A percentile compares a stretch with the other conserved stretches of the same genome.
phyloP scores from a whole-genome alignment of 2,113 vertebrate species.

The Capra hircus region DNA sequence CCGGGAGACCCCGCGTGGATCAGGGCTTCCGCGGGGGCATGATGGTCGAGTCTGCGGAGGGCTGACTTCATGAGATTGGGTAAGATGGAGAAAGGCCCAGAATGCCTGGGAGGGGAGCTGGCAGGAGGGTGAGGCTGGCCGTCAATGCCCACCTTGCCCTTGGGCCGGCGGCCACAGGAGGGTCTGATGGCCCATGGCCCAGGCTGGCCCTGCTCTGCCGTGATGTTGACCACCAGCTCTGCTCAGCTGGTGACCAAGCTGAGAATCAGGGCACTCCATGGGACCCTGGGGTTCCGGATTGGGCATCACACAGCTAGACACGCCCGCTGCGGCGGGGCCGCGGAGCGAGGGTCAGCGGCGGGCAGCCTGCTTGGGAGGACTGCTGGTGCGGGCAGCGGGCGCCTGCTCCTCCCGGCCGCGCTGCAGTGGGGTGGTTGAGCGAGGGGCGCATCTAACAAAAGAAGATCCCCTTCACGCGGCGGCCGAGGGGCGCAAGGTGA shows the following conservation, averaged over 20 bases:
- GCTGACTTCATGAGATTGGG: not conserved
- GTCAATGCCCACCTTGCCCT: not conserved
- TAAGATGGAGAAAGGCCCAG: not conserved
- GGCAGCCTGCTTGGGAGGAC: not conserved
- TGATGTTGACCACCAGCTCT: too few relatives aligned
- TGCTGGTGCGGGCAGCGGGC: not conserved
- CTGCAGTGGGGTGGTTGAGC: fast-evolving
- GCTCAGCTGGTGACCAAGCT: not conserved
- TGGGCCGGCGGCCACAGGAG: not conserved
- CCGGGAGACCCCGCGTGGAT: fast-evolving
- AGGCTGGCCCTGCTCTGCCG: not conserved
- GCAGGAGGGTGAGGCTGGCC: not conserved
- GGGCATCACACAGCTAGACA: not conserved
- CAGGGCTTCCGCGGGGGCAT: not conserved
- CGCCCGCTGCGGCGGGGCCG: not conserved
- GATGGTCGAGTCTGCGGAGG: not conserved
- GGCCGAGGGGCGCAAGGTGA: not conserved
- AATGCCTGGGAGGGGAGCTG: not conserved
- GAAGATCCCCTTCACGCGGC: fast-evolving
- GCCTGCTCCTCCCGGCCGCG: not conserved
- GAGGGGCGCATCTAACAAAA: fast-evolving
- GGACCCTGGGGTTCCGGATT: not conserved
- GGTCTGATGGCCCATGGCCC: not conserved
- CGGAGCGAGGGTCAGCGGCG: not conserved
- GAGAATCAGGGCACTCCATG: not conserved